Evolutionary conservation across 2,888 invertebrate genomes (phyloP).

Genomic region (Craniophora ligustri): DNA sequence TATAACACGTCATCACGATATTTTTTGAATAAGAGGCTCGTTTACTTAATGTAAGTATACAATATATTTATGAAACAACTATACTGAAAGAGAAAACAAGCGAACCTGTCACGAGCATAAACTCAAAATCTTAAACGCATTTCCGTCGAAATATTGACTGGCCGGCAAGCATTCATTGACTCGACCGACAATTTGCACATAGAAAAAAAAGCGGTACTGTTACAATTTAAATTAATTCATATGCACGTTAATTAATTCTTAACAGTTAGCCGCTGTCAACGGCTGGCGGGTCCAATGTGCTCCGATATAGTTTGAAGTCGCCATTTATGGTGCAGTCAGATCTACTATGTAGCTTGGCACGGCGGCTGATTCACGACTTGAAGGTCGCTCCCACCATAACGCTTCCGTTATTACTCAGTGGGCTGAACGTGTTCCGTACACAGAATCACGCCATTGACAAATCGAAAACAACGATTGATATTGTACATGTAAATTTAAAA

Average conservation of each 20-base stretch:
- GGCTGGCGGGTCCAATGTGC: conserved; percentile 15
- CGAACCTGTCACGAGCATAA: too few relatives aligned
- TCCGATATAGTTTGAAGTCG: conserved; percentile 48
- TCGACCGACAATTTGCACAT: background rate
- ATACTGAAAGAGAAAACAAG: background rate
- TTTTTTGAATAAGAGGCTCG: conserved; percentile 5
- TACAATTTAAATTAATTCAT: conserved; percentile 16
- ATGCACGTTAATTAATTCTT: conserved; percentile 18
- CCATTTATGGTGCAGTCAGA: conserved; percentile 67
- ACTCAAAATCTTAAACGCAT: too few relatives aligned
- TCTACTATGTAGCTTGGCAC: conserved; percentile 54
- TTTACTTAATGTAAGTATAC: background rate
- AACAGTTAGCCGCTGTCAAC: conserved; percentile 19
- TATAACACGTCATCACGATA: conserved; percentile 34
- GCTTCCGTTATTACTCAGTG: conserved; percentile 64
- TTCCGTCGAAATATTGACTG: background rate
- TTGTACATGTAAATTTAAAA: conserved; percentile 31
- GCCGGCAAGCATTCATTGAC: background rate
- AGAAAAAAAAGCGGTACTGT: background rate
- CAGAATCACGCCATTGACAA: conserved; percentile 42
- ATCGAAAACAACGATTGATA: conserved; percentile 20
- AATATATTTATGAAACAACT: background rate
- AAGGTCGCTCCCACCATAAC: conserved; percentile 75
- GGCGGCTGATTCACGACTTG: conserved; percentile 68
- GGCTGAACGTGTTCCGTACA: conserved; percentile 52